phyloP scores from a whole-genome alignment of 2,113 vertebrate species.

The Cebus imitator region DNA sequence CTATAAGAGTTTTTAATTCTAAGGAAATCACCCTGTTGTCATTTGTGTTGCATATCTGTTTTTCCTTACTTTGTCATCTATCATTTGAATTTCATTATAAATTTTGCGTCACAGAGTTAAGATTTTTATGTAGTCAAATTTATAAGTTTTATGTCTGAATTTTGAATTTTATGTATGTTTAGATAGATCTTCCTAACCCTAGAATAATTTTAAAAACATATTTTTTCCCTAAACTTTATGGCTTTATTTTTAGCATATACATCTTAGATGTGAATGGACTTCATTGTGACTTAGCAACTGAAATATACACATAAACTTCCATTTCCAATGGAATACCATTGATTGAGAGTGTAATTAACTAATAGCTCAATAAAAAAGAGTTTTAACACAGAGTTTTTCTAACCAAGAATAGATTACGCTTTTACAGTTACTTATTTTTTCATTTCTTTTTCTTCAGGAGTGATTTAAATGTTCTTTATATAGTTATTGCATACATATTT shows the following conservation, averaged over 20 bases:
- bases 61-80: neutral
- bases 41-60: neutral
- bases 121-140: slow-evolving; percentile 40
- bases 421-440: neutral
- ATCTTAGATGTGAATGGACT: slow-evolving; percentile 26
- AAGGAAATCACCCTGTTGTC: neutral
- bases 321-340: neutral
- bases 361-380: neutral
- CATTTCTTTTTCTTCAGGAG: neutral
- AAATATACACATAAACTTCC: neutral
- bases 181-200: neutral
- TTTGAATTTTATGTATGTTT: slow-evolving; percentile 47
- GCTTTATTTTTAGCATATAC: slow-evolving; percentile 37
- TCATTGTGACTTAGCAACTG: slow-evolving; percentile 28
- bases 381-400: neutral
- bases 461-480: neutral
- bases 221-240: slow-evolving; percentile 6
- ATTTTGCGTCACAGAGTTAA: slow-evolving; percentile 14
- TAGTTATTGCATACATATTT: neutral
- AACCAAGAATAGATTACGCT: neutral
- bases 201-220: neutral
- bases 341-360: neutral
- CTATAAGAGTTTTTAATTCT: neutral
- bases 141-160: slow-evolving; percentile 42
- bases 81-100: slow-evolving; percentile 40